Conservation (phyloP, 2,888 invertebrate species). For the Nymphalis urticae region DNA sequence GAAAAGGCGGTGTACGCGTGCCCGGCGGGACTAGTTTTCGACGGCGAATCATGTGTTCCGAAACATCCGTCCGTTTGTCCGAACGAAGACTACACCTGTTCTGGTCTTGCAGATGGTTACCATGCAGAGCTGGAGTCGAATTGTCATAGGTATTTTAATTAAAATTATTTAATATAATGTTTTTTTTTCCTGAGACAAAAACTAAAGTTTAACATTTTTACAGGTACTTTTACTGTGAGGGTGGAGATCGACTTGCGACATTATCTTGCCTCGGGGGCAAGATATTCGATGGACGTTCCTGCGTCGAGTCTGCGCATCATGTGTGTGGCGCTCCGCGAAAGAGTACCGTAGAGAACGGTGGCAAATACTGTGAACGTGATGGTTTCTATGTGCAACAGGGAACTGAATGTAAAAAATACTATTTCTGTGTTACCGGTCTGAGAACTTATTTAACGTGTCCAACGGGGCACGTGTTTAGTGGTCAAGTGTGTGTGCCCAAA, state of each 20-base stretch:
- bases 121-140: slow-evolving; percentile 78
- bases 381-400: slow-evolving; percentile 81
- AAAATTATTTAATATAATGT: background rate
- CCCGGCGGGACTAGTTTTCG: slow-evolving; percentile 74
- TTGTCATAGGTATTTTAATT: slow-evolving; percentile 68
- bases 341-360: slow-evolving; percentile 52
- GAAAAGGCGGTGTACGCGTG: slow-evolving; percentile 83
- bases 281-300: slow-evolving; percentile 82
- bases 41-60: slow-evolving; percentile 80
- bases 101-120: slow-evolving; percentile 78
- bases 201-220: slow-evolving; percentile 3
- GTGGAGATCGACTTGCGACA: slow-evolving; percentile 78
- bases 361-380: slow-evolving; percentile 65
- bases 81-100: slow-evolving; percentile 71
- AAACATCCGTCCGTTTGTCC: slow-evolving; percentile 61
- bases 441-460: slow-evolving; percentile 77
- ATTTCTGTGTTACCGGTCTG: slow-evolving; percentile 79
- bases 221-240: slow-evolving; percentile 82
- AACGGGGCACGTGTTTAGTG: slow-evolving; percentile 77
- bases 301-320: slow-evolving; percentile 69
- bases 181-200: background rate
- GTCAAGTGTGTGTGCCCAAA: slow-evolving; percentile 78
- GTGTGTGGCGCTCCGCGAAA: slow-evolving; percentile 64
- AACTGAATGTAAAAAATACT: slow-evolving; percentile 78
- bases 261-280: slow-evolving; percentile 80